Conservation (phyloP, 2,113 vertebrate genomes). For the Tetraodon nigroviridis region DNA sequence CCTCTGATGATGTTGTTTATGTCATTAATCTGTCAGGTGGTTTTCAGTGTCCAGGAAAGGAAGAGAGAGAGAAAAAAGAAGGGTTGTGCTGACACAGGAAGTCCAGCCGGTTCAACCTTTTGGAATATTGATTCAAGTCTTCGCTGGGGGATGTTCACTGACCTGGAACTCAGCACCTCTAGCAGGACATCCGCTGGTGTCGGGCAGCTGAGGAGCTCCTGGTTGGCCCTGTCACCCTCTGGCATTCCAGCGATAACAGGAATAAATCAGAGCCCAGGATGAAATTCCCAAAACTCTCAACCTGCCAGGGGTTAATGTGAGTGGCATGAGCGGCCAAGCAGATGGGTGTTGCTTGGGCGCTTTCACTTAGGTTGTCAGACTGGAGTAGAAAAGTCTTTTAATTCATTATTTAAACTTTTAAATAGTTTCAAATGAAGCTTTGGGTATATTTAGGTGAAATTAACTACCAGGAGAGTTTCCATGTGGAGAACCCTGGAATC, state of each 20-base stretch:
- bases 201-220: slow-evolving; percentile 56
- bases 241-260: slow-evolving; percentile 56
- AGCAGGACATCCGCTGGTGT: slow-evolving; percentile 62
- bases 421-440: no score
- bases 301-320: slow-evolving; percentile 31
- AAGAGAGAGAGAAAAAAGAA: slow-evolving; percentile 14
- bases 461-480: no score
- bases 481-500: no score
- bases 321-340: slow-evolving; percentile 28
- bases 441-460: no score
- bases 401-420: no score
- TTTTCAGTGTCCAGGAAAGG: slow-evolving; percentile 21
- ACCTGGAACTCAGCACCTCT: slow-evolving; percentile 59
- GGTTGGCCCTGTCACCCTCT: slow-evolving; percentile 25
- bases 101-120: slow-evolving; percentile 31
- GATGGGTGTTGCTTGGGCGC: slow-evolving; percentile 15
- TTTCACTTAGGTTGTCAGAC: slow-evolving; percentile 38
- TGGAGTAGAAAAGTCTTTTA: not conserved
- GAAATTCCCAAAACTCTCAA: slow-evolving; percentile 42
- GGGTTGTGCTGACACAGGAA: slow-evolving; percentile 49
- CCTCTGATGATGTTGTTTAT: not conserved
- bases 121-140: slow-evolving; percentile 39
- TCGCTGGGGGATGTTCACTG: slow-evolving; percentile 35
- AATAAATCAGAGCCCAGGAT: slow-evolving; percentile 21
- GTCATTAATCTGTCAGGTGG: slow-evolving; percentile 7